These are phyloP conservation scores for Agonopterix alstromeriana DNA, from an alignment of 2,888 invertebrate genomes.

Conservation along the genomic window DNA sequence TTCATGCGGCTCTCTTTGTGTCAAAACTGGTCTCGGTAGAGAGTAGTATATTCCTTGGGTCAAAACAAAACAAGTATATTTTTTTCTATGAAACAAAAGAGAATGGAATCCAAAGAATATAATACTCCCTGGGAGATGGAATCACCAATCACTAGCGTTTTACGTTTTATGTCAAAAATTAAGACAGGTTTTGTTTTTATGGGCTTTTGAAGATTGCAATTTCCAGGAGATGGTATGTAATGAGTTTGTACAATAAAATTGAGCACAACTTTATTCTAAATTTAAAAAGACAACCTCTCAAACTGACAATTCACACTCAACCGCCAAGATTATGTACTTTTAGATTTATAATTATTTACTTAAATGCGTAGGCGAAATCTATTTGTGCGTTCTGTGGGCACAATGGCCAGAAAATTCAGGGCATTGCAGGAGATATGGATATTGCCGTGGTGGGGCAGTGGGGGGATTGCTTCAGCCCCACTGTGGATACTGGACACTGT, in stretches of 20 bases:
- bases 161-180: too few species aligned
- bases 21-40: too few species aligned
- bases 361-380: conserved; percentile 58
- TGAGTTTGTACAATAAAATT: too few species aligned
- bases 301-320: neutral
- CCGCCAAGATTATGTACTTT: conserved; percentile 10
- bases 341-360: conserved; percentile 23
- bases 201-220: neutral
- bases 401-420: conserved; percentile 55
- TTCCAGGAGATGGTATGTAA: neutral
- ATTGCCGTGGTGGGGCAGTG: conserved; percentile 62
- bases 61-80: too few species aligned
- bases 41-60: too few species aligned
- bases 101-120: too few species aligned
- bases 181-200: neutral
- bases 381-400: conserved; percentile 43
- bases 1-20: too few species aligned
- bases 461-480: conserved; percentile 46
- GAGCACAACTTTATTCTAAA: neutral
- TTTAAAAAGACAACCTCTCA: neutral
- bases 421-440: conserved; percentile 61
- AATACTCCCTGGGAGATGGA: too few species aligned
- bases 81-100: too few species aligned
- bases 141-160: too few species aligned
- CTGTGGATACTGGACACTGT: conserved; percentile 54